phyloP scores from a whole-genome alignment of 2,888 invertebrate species.

The Crossocerus cetratus region DNA sequence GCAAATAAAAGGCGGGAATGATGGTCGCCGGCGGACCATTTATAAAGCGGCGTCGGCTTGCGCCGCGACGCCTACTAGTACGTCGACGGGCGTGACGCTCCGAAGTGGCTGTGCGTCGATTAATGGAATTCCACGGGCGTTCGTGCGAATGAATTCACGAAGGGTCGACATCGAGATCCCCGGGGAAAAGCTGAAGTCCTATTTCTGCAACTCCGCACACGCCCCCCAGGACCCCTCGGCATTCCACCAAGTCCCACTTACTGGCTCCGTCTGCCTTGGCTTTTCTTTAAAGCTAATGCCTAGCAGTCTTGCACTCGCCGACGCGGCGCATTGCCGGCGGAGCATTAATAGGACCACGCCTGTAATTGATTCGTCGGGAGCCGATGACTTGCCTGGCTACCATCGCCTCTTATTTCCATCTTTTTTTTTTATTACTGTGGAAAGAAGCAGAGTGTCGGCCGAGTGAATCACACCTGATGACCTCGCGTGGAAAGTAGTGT shows the following conservation, averaged over 20 bases:
- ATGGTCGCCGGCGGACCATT: too few species aligned
- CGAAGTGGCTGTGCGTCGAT: constrained; percentile 59
- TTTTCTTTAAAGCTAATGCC: not conserved
- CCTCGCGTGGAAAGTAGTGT: too few species aligned
- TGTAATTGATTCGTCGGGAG: constrained; percentile 59
- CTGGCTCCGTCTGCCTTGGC: too few species aligned
- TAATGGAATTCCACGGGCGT: constrained; percentile 57
- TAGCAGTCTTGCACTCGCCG: not conserved
- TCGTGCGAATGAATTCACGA: constrained; percentile 63
- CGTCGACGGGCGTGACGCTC: constrained; percentile 28
- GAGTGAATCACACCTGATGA: too few species aligned
- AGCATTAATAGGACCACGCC: constrained; percentile 58
- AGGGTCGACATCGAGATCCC: constrained; percentile 37
- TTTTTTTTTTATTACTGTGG: too few species aligned
- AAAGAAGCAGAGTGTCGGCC: too few species aligned
- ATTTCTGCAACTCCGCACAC: too few species aligned
- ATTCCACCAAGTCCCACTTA: constrained; percentile 1
- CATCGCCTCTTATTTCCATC: not conserved
- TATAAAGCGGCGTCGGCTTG: too few species aligned
- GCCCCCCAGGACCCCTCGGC: not conserved
- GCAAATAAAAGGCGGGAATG: too few species aligned
- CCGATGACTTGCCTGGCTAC: constrained; percentile 26
- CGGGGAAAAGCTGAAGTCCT: not conserved
- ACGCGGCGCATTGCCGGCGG: constrained; percentile 2
- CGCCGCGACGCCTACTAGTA: too few species aligned